These are phyloP conservation scores for Mactra quadrangularis DNA, from an alignment of 1,140 invertebrate species.

Conservation along the genomic window DNA sequence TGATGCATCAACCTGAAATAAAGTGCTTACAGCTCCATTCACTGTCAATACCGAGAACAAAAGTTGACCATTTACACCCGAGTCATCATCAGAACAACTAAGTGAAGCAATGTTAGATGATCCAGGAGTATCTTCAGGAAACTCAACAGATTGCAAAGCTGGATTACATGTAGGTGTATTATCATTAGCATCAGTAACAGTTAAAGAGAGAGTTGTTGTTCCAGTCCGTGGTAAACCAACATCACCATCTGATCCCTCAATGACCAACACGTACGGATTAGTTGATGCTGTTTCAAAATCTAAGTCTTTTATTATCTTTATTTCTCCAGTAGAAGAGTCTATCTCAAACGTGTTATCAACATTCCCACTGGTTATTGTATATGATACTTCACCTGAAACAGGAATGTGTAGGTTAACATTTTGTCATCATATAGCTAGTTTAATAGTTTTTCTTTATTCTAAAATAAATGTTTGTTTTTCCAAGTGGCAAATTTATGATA, in stretches of 20 bases:
- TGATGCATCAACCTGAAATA: conserved; percentile 46
- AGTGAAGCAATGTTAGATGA: conserved; percentile 51
- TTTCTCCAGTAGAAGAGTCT: conserved; percentile 63
- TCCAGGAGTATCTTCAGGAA: conserved; percentile 56
- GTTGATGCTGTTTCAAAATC: conserved; percentile 63
- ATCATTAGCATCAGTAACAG: conserved; percentile 70
- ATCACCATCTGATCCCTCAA: conserved; percentile 43
- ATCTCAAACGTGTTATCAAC: conserved; percentile 66
- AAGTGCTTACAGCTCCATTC: conserved; percentile 45
- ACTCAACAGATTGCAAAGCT: conserved; percentile 22
- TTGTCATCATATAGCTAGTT: no score
- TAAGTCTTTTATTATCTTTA: conserved; percentile 54
- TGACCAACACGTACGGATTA: conserved; percentile 18
- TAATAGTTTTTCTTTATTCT: no score
- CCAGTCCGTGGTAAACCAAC: conserved; percentile 43
- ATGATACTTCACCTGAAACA: conserved; percentile 40
- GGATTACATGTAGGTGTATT: conserved; percentile 66
- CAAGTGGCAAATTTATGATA: no score
- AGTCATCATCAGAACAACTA: conserved; percentile 65
- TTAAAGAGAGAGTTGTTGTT: conserved; percentile 64
- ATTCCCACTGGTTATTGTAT: conserved; percentile 58
- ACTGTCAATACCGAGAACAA: conserved; percentile 63
- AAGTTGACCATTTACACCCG: conserved; percentile 46
- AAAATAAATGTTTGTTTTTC: no score
- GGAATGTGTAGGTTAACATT: no score